Base-by-base conservation (phyloP, 2,113 vertebrate species). In the Ellobius talpinus region DNA sequence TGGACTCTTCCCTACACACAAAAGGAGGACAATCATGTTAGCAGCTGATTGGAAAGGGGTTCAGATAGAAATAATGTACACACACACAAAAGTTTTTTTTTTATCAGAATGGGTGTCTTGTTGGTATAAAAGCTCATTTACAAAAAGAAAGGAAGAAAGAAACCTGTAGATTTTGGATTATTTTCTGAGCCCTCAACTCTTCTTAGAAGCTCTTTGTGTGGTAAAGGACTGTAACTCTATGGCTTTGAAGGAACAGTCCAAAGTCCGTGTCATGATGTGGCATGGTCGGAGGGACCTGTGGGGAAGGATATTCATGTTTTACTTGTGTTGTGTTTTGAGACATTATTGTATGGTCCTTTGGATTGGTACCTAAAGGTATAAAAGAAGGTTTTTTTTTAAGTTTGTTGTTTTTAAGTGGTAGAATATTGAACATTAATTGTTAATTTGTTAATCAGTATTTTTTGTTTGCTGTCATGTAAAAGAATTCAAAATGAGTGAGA, bases 1-100 rank as follows among this genome's bases (percentile, higher is more conserved):
- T 42, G 96, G 96, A 97, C 96, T 93, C 73, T 98, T 98, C 92
- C 97, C 97, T 97, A 89, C 95, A 89, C 47, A 92, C 96, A 97
- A 96, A 98, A 93, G 50, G 45, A 78, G 85, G 61, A 94, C 87
- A 97, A 86, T 90, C 95, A 47, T 91, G 55, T 90, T 86, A 63
- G 85, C 98, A 97, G 86, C 76, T 96, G 94, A 96, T 93, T 96
- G 89, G 96, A 98, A 98, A 95, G 90, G 87, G 96, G 96, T 82
- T 97, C 68, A 96, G 96, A 93, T 68, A 94, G 4, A 39, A 97
- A 96, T 91, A 78, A 85, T 29, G 82, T 72, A 74, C 78, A 96
- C 33, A 98, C n/a, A 55, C 23, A 52, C 9, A 89, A 92, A 78
- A 52, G 91, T 55, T 55, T 55, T 55, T 47, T 55, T 55, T 58